Evolutionary conservation across 2,797 vertebrate genomes (phyloP).

Genomic region (Triplophysa yarkandensis): DNA sequence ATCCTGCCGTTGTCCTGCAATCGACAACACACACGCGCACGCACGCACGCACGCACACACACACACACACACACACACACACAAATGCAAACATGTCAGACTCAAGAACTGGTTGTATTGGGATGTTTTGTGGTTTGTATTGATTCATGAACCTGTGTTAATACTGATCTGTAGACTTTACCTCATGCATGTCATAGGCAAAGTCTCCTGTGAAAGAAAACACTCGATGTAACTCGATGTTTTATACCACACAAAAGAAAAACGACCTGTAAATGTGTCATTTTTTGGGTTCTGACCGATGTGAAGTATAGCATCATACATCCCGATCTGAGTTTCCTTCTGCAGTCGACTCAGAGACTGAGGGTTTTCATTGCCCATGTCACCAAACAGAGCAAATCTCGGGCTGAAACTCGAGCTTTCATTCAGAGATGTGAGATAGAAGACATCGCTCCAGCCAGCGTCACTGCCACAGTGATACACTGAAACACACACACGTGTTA

Average conservation of each 20-base stretch:
- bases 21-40: slow-evolving; percentile 14
- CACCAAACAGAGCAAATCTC: slow-evolving; percentile 84
- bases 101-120: too few species aligned
- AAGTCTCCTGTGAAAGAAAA: slow-evolving; percentile 83
- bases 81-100: too few species aligned
- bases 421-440: slow-evolving; percentile 80
- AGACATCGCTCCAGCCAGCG: slow-evolving; percentile 82
- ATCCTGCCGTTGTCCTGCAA: slow-evolving; percentile 84
- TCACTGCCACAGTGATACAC: slow-evolving; percentile 87
- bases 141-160: neutral
- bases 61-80: neutral
- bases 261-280: neutral
- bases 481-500: slow-evolving; percentile 61
- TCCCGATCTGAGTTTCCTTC: slow-evolving; percentile 82
- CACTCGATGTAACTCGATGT: slow-evolving; percentile 8
- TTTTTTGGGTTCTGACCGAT: slow-evolving; percentile 76
- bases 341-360: slow-evolving; percentile 85
- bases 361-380: slow-evolving; percentile 87
- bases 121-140: neutral
- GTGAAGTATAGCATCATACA: slow-evolving; percentile 85
- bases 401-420: slow-evolving; percentile 79
- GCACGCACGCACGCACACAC: neutral
- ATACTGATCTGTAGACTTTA: slow-evolving; percentile 62
- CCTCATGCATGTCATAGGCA: slow-evolving; percentile 87
- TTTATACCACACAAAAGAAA: neutral